Evolutionary conservation across 2,113 vertebrate species (phyloP).

Genomic region (Baryphthengus martii): DNA sequence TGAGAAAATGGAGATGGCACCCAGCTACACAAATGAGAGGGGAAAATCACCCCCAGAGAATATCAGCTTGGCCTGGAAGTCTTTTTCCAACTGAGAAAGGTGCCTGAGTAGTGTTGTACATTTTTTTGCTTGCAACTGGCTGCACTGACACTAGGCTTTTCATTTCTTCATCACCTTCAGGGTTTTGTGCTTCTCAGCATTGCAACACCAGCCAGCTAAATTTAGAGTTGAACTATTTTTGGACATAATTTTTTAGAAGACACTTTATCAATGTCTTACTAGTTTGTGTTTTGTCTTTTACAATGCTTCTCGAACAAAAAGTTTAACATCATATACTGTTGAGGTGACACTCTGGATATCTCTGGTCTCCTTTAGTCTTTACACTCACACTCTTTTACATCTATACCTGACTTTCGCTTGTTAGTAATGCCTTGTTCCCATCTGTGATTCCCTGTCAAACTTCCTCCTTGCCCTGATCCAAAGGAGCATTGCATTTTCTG

Average conservation of each 20-base stretch:
- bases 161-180: neutral
- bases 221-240: neutral
- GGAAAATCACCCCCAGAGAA: neutral
- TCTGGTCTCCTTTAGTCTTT: neutral
- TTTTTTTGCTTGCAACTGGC: neutral
- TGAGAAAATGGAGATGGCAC: neutral
- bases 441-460: neutral
- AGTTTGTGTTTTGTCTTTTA: neutral
- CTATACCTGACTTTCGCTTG: neutral
- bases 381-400: neutral
- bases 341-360: neutral
- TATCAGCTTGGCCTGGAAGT: neutral
- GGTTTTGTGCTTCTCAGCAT: neutral
- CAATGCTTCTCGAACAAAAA: neutral
- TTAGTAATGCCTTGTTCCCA: neutral
- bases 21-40: neutral
- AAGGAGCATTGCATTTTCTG: neutral
- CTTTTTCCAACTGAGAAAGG: neutral
- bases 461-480: neutral
- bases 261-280: neutral
- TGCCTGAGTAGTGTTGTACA: fast-evolving
- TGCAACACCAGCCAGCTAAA: neutral
- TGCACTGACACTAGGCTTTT: neutral
- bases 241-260: neutral
- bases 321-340: neutral